Evolutionary conservation across 2,888 invertebrate genomes (phyloP), one percentile per base, ranked within the genome.

Genomic region (Pseudococcus viburni): DNA sequence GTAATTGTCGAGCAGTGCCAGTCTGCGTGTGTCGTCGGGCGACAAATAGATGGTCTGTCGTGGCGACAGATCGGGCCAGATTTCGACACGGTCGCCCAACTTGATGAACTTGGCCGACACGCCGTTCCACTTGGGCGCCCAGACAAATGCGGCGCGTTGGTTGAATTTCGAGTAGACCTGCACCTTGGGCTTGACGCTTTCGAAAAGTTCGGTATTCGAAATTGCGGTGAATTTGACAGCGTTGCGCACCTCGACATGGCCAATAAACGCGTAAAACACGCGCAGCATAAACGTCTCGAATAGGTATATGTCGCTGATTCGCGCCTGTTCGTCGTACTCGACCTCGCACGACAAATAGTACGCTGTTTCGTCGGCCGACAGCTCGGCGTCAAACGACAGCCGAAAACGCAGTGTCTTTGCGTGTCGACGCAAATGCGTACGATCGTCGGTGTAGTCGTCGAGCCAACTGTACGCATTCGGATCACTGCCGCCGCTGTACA

Each of bases 101-200:
- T 64, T 64, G 7, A 11, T 64, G 64, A 64, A 11, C 22, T 64
- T 64, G 7, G 64, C 64, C 64, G 64, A 64, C 5, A 64, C 64
- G 7, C 64, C 64, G 64, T 64, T 64, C 64, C 64, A 64, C 11
- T 64, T 64, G 7, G 64, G 64, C 7, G 64, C 64, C 64, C 64
- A 64, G 5, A 8, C n/a, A 11, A 8, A 64, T 8, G 5, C 64
- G 19, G 6, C 7, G 7, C 7, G 12, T 7, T 19, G 7, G 64
- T 64, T 12, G 64, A 64, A 64, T 6, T 6, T 6, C 64, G 64
- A 19, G 12, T 8, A 64, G 7, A 64, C 7, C 12, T 64, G 64
- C n/a, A 64, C 64, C 11, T 64, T 64, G 5, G 64, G 64, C 7
- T 64, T 64, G 64, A 64, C 22, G 64, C 64, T 64, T n/a, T n/a